phyloP scores from a whole-genome alignment of 1,140 invertebrate genomes.

The Sycophaga agraensis region DNA sequence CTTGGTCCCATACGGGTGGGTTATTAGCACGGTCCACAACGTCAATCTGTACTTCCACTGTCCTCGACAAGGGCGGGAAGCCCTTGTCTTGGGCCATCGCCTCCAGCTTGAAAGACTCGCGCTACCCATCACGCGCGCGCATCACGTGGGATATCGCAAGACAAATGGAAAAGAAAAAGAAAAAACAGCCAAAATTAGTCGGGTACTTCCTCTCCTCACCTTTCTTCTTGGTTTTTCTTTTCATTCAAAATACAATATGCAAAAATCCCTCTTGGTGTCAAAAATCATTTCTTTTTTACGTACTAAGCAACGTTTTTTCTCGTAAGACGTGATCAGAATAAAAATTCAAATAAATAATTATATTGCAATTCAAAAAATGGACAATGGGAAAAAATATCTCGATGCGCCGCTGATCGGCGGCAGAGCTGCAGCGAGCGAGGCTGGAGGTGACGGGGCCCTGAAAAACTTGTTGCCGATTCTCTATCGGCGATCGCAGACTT shows the following conservation, averaged over 20 bases:
- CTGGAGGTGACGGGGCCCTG: conserved; percentile 38
- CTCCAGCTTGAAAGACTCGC: conserved; percentile 95
- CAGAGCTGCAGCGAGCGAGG: conserved; percentile 26
- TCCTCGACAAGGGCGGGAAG: conserved; percentile 86
- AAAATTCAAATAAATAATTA: background rate
- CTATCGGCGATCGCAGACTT: conserved; percentile 38
- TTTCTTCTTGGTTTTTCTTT: background rate
- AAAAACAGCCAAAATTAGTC: conserved; percentile 66
- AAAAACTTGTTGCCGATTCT: conserved; percentile 33
- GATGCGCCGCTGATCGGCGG: conserved; percentile 30
- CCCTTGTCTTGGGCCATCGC: conserved; percentile 96
- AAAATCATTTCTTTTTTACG: background rate
- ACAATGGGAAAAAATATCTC: conserved; percentile 25
- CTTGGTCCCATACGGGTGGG: conserved; percentile 94
- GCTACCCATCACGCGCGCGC: conserved; percentile 63
- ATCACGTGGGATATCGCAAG: conserved; percentile 35
- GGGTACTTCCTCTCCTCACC: conserved; percentile 21
- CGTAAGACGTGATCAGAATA: too few relatives aligned
- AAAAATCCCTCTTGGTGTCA: background rate
- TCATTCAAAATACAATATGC: background rate
- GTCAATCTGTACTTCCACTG: conserved; percentile 95
- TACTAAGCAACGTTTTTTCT: conserved; percentile 25
- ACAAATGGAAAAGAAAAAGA: conserved; percentile 67
- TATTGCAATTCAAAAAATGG: background rate
- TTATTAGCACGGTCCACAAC: conserved; percentile 96